A percentile compares a stretch with the other conserved stretches of the same genome.
Conservation (phyloP, 2,113 vertebrate genomes). For the Pagrus major region DNA sequence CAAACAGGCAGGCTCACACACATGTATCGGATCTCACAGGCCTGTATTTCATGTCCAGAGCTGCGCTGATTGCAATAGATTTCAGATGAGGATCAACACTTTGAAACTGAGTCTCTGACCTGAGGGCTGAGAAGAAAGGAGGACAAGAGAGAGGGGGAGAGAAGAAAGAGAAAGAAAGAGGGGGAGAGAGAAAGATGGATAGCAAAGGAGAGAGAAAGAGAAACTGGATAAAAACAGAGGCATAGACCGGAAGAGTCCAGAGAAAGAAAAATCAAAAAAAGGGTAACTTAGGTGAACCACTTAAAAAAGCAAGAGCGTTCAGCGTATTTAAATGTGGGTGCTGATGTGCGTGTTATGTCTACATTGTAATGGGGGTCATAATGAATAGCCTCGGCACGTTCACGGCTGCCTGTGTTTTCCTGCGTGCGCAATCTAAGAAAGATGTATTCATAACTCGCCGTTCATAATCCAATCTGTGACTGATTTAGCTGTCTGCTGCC, state of each 20-base stretch:
- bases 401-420: constrained; percentile 54
- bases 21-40: constrained; percentile 60
- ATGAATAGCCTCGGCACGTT: constrained; percentile 56
- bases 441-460: constrained; percentile 72
- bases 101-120: constrained; percentile 89
- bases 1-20: constrained; percentile 40
- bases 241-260: constrained; percentile 66
- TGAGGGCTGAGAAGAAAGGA: constrained; percentile 84
- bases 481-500: constrained; percentile 93
- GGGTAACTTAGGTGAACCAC: constrained; percentile 84
- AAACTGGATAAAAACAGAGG: constrained; percentile 7
- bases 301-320: constrained; percentile 66
- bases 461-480: constrained; percentile 88
- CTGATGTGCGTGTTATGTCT: constrained; percentile 56
- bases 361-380: constrained; percentile 47
- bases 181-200: constrained; percentile 63
- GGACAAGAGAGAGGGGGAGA: constrained; percentile 49
- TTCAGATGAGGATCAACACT: constrained; percentile 89
- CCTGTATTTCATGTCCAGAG: constrained; percentile 79
- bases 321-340: constrained; percentile 85
- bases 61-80: constrained; percentile 88
- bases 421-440: constrained; percentile 69
- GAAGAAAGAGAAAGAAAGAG: not conserved
- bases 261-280: constrained; percentile 20
- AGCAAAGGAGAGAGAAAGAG: constrained; percentile 11